Evolutionary conservation across 2,797 vertebrate species (phyloP).

Genomic region (Phoxinus dragarum): DNA sequence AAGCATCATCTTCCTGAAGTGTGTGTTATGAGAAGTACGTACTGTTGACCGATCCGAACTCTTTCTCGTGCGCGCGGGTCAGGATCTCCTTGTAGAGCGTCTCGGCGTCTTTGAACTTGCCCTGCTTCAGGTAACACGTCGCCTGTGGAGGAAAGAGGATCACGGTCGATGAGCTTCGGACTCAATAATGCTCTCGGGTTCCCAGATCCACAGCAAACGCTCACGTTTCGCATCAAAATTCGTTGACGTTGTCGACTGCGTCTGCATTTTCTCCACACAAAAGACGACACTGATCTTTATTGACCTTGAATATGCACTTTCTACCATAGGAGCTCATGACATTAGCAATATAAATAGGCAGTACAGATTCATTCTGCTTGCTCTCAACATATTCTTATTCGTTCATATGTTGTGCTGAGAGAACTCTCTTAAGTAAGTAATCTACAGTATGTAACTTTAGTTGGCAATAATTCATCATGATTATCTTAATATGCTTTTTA

Average conservation of each 20-base stretch:
- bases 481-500: background rate
- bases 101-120: conserved; percentile 89
- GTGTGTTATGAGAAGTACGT: conserved; percentile 59
- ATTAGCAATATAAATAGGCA: background rate
- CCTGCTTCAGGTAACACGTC: conserved; percentile 91
- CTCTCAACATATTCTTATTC: background rate
- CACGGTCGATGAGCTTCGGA: background rate
- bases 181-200: background rate
- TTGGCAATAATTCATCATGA: background rate
- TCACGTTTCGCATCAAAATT: background rate
- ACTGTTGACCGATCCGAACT: conserved; percentile 91
- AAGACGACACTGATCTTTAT: background rate
- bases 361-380: background rate
- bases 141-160: conserved; percentile 72
- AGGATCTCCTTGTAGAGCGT: conserved; percentile 90
- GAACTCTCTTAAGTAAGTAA: background rate
- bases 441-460: background rate
- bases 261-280: background rate
- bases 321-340: background rate
- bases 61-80: conserved; percentile 88
- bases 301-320: background rate
- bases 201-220: background rate
- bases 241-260: background rate
- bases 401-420: background rate
- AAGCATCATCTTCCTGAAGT: background rate